phyloP scores from a whole-genome alignment of 2,888 invertebrate genomes.

The Silvanus unidentatus region DNA sequence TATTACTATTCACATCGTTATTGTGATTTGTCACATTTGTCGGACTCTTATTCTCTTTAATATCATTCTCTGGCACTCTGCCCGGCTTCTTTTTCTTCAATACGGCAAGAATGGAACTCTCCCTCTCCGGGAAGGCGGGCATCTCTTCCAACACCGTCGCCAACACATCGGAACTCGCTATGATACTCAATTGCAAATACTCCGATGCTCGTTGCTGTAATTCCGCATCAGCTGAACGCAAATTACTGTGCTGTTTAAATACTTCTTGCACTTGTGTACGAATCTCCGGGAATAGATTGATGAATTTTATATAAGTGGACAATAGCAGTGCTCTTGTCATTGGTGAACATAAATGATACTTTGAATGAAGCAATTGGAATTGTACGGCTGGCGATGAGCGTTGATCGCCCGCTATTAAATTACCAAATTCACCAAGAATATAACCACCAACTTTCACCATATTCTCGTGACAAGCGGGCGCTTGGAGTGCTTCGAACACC shows the following conservation, averaged over 20 bases:
- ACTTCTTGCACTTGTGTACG: slow-evolving; percentile 90
- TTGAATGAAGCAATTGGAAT: slow-evolving; percentile 96
- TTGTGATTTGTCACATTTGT: slow-evolving; percentile 51
- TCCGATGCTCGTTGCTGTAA: slow-evolving; percentile 97
- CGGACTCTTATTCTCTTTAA: slow-evolving; percentile 77
- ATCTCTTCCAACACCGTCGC: slow-evolving; percentile 99
- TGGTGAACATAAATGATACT: slow-evolving; percentile 96
- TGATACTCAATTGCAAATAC: slow-evolving; percentile 92
- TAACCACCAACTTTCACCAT: slow-evolving; percentile 99
- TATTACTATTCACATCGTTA: slow-evolving; percentile 45
- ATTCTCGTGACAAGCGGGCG: slow-evolving; percentile 99
- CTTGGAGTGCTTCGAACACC: slow-evolving; percentile 97
- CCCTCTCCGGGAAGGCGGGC: slow-evolving; percentile 99
- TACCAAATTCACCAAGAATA: slow-evolving; percentile 98
- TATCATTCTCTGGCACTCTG: slow-evolving; percentile 82
- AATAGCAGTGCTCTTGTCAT: slow-evolving; percentile 93
- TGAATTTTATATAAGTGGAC: slow-evolving; percentile 98
- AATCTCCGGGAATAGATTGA: slow-evolving; percentile 98
- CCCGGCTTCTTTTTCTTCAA: slow-evolving; percentile 98
- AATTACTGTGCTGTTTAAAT: slow-evolving; percentile 88
- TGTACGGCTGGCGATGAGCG: slow-evolving; percentile 95
- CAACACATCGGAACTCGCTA: slow-evolving; percentile 93
- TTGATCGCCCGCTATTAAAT: slow-evolving; percentile 97
- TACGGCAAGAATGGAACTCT: slow-evolving; percentile 95
- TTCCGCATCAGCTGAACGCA: slow-evolving; percentile 96